Conservation (phyloP, 2,113 vertebrate genomes). For the Henicopernis longicauda region DNA sequence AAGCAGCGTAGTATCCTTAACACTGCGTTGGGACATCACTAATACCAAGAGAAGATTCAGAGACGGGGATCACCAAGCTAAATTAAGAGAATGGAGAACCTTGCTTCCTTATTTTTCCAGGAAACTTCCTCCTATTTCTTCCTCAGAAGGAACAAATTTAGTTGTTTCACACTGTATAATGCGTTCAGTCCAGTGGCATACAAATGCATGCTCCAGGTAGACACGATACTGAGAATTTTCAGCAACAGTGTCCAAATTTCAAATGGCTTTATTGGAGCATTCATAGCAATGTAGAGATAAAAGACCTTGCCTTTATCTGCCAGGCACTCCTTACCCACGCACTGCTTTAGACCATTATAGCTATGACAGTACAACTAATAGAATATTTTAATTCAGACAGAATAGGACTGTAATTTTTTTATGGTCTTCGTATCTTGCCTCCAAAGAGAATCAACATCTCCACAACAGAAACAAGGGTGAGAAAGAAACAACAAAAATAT, state of each 20-base stretch:
- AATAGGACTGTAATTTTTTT: background rate
- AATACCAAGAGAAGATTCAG: background rate
- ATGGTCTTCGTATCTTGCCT: background rate
- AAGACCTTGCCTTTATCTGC: background rate
- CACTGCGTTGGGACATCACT: background rate
- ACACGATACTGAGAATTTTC: background rate
- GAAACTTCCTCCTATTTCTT: background rate
- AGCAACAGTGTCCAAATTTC: background rate
- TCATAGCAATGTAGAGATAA: background rate
- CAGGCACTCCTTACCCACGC: background rate
- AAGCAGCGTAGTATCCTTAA: background rate
- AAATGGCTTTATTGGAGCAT: background rate
- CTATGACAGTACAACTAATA: background rate
- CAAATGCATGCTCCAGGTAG: background rate
- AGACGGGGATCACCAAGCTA: fast-evolving
- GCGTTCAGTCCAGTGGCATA: background rate
- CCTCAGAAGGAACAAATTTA: background rate
- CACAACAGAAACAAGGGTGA: background rate
- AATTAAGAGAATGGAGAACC: background rate
- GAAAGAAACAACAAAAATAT: background rate
- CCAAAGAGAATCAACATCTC: background rate
- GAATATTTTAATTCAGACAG: background rate
- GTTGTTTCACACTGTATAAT: background rate
- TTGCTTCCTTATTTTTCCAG: background rate
- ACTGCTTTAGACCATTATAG: background rate